Conservation (phyloP, 2,113 vertebrate genomes). For the Smithornis capensis region DNA sequence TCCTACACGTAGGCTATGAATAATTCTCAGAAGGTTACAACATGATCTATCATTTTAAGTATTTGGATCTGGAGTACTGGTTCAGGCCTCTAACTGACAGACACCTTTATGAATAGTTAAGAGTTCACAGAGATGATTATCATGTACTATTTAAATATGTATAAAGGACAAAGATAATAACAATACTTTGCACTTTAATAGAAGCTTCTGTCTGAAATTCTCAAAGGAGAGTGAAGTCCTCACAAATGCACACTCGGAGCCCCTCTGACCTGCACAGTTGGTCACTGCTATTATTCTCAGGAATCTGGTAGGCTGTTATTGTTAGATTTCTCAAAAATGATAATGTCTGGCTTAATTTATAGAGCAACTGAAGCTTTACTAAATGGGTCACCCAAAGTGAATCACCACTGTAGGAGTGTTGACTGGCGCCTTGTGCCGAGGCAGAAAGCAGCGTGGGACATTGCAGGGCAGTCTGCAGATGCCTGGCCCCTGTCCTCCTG, state of each 20-base stretch:
- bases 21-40: slow-evolving; percentile 51
- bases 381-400: neutral
- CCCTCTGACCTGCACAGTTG: slow-evolving; percentile 49
- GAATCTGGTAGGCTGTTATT: neutral
- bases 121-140: slow-evolving; percentile 72
- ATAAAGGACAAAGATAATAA: slow-evolving; percentile 74
- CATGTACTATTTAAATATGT: slow-evolving; percentile 75
- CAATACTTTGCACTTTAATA: slow-evolving; percentile 71
- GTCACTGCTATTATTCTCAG: slow-evolving; percentile 24
- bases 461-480: neutral
- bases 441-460: neutral
- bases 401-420: neutral
- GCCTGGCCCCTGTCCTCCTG: rapidly evolving
- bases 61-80: slow-evolving; percentile 47
- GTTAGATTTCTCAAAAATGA: neutral
- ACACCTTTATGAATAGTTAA: slow-evolving; percentile 74
- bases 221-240: slow-evolving; percentile 42
- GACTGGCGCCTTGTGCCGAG: rapidly evolving
- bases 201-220: slow-evolving; percentile 62
- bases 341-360: neutral
- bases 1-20: slow-evolving; percentile 28
- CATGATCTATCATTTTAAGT: slow-evolving; percentile 57
- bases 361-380: neutral
- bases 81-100: slow-evolving; percentile 65
- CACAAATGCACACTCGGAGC: slow-evolving; percentile 20